Conservation (phyloP, 2,113 vertebrate species). For the Oryzias curvinotus region DNA sequence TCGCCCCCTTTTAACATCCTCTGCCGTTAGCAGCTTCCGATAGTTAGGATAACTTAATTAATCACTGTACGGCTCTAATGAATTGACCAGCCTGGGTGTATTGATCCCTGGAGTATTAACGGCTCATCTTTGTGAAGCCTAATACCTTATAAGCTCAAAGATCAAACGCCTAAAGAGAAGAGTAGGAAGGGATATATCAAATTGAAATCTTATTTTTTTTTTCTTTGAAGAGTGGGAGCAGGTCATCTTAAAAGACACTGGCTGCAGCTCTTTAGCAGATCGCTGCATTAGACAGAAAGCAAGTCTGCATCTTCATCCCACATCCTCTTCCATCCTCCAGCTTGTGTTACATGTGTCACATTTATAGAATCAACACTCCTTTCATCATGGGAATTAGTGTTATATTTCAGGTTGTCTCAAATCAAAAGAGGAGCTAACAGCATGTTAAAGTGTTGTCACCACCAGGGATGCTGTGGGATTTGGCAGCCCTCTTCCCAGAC, state of each 20-base stretch:
- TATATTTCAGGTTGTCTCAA: constrained; percentile 77
- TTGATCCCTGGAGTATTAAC: constrained; percentile 68
- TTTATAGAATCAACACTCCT: constrained; percentile 72
- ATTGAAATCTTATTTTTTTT: constrained; percentile 35
- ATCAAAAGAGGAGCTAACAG: constrained; percentile 70
- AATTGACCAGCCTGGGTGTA: constrained; percentile 66
- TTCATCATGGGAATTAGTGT: constrained; percentile 69
- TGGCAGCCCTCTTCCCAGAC: constrained; percentile 50
- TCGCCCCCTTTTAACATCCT: constrained; percentile 45
- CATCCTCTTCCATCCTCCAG: constrained; percentile 28
- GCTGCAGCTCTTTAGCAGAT: constrained; percentile 53
- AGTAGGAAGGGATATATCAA: constrained; percentile 49
- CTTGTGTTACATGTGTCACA: constrained; percentile 68
- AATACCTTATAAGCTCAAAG: constrained; percentile 59
- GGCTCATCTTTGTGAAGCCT: constrained; percentile 59
- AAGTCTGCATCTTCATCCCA: constrained; percentile 51
- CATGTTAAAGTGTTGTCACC: constrained; percentile 68
- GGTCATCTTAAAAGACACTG: constrained; percentile 45
- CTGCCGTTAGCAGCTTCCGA: constrained; percentile 48
- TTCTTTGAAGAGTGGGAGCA: constrained; percentile 25
- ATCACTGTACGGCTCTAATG: constrained; percentile 71
- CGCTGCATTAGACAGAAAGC: constrained; percentile 56
- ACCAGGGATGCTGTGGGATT: constrained; percentile 57
- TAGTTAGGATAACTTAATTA: constrained; percentile 70
- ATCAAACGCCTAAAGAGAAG: constrained; percentile 57